Conservation (phyloP, 2,888 invertebrate genomes). For the Dione juno region DNA sequence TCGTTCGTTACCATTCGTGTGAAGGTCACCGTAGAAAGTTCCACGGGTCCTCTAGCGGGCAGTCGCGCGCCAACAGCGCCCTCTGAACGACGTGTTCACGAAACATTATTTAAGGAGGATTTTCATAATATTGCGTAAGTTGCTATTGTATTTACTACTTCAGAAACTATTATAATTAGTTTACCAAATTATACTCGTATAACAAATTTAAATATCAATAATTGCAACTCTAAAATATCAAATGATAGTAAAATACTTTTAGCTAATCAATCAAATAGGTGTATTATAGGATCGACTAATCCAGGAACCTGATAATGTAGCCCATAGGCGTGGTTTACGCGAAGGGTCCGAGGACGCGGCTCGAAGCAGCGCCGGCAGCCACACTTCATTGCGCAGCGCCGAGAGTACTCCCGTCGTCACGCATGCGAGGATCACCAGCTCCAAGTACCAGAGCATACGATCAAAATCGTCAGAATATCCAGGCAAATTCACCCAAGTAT, state of each 20-base stretch:
- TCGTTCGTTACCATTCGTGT: slow-evolving; percentile 65
- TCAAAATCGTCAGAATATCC: slow-evolving; percentile 3
- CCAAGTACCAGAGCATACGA: slow-evolving; percentile 67
- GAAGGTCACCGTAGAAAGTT: slow-evolving; percentile 63
- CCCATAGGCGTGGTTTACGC: slow-evolving; percentile 46
- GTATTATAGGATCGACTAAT: neutral
- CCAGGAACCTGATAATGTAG: slow-evolving; percentile 44
- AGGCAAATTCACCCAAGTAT: neutral
- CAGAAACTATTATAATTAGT: neutral
- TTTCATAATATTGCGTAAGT: slow-evolving; percentile 1
- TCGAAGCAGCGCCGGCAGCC: slow-evolving; percentile 71
- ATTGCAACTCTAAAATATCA: neutral
- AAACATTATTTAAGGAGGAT: slow-evolving; percentile 16
- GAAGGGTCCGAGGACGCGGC: slow-evolving; percentile 62
- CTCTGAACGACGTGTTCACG: slow-evolving; percentile 40
- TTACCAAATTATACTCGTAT: neutral
- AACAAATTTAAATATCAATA: too few relatives aligned
- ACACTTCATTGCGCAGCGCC: slow-evolving; percentile 72
- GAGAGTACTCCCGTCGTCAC: slow-evolving; percentile 65
- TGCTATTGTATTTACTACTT: neutral
- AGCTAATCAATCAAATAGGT: neutral
- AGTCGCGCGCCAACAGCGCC: slow-evolving; percentile 50
- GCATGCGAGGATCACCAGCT: slow-evolving; percentile 70
- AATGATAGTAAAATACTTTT: slow-evolving; percentile 14
- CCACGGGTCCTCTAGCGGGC: slow-evolving; percentile 61